Evolutionary conservation across 2,797 vertebrate species (phyloP).

Genomic region (Anableps anableps): DNA sequence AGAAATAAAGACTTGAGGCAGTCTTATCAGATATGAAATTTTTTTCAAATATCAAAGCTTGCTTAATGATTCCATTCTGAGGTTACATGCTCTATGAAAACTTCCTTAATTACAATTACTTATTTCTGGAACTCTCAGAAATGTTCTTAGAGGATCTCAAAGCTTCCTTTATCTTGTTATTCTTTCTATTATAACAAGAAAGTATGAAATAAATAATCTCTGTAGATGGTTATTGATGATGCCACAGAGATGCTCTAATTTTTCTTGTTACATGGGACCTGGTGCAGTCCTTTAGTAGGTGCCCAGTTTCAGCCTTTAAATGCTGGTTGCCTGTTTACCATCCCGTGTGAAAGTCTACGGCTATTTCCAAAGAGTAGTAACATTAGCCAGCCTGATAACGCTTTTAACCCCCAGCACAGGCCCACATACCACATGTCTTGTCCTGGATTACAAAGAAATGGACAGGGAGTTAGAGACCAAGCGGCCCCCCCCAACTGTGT

Average conservation of each 20-base stretch:
- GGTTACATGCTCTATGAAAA: too few relatives aligned
- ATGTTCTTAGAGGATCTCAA: too few relatives aligned
- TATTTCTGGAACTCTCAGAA: too few relatives aligned
- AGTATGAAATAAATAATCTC: constrained; percentile 13
- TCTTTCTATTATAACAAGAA: not conserved
- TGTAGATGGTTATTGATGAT: constrained; percentile 30
- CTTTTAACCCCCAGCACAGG: constrained; percentile 44
- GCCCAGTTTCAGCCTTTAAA: constrained; percentile 60
- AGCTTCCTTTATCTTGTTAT: not conserved
- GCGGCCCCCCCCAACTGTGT: constrained; percentile 11
- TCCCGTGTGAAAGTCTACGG: constrained; percentile 43
- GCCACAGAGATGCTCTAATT: constrained; percentile 32
- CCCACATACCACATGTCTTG: constrained; percentile 65
- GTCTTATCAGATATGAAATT: too few relatives aligned
- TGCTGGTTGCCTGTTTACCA: constrained; percentile 40
- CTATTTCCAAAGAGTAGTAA: constrained; percentile 76
- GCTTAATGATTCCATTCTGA: too few relatives aligned
- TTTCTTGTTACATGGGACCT: constrained; percentile 60
- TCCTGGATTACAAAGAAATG: constrained; percentile 47
- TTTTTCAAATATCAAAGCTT: too few relatives aligned
- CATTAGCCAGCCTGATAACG: constrained; percentile 69
- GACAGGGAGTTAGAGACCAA: constrained; percentile 35
- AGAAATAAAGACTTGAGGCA: too few relatives aligned
- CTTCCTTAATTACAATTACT: too few relatives aligned
- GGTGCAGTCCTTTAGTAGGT: constrained; percentile 61